Evolutionary conservation across 2,797 vertebrate species (phyloP).

Genomic region (Pantherophis vulpinus): DNA sequence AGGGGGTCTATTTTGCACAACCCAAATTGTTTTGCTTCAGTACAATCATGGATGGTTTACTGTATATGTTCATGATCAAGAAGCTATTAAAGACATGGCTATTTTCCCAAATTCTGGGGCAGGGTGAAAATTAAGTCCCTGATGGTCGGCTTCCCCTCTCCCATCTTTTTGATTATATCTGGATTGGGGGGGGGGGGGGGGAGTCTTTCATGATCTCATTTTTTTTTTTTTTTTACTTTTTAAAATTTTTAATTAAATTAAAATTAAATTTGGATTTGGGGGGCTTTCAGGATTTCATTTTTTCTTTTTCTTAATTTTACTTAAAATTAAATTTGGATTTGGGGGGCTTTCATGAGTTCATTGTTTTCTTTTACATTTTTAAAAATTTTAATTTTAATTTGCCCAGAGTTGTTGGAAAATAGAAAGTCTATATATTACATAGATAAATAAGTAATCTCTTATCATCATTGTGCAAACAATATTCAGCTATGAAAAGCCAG

Average conservation of each 20-base stretch:
- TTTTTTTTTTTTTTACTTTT: too few species aligned
- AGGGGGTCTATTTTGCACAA: background rate
- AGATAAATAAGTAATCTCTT: background rate
- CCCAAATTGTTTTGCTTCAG: background rate
- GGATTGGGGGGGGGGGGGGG: background rate
- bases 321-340: background rate
- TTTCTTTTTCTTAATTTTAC: background rate
- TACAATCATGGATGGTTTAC: background rate
- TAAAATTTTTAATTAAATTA: too few species aligned
- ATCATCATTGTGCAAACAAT: background rate
- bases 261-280: too few species aligned
- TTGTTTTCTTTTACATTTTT: background rate
- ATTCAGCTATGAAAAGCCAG: background rate
- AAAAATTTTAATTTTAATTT: background rate
- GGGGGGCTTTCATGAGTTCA: background rate
- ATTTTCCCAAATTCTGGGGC: background rate
- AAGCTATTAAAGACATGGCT: background rate
- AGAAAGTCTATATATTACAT: background rate
- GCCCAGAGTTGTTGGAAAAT: background rate
- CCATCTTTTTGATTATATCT: background rate
- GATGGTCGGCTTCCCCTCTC: background rate
- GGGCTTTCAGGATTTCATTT: background rate
- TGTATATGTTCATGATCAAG: background rate
- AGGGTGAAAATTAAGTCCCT: background rate
- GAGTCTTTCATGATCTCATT: too few species aligned